Evolutionary conservation across 2,888 invertebrate species (phyloP).

Genomic region (Calliphora vomitoria): DNA sequence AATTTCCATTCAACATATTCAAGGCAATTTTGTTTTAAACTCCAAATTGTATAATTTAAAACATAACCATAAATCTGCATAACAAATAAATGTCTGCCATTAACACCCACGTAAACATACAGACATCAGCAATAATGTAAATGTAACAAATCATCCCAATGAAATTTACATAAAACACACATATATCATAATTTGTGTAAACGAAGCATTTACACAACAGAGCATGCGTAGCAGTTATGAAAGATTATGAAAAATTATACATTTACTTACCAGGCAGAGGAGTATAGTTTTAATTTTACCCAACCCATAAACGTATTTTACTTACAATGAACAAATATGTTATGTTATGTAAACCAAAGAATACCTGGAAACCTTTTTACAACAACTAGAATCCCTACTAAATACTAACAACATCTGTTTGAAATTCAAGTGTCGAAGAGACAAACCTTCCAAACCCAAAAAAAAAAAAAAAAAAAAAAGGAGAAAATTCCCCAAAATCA

Average conservation of each 20-base stretch:
- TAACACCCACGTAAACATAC: conserved; percentile 43
- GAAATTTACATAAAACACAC: conserved; percentile 44
- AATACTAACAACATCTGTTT: conserved; percentile 46
- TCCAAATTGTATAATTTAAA: background rate
- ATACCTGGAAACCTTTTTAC: conserved; percentile 18
- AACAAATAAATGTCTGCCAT: conserved; percentile 45
- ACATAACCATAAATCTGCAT: conserved; percentile 28
- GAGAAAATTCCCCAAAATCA: background rate
- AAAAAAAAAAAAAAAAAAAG: background rate
- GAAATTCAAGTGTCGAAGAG: conserved; percentile 40
- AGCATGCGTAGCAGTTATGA: conserved; percentile 29
- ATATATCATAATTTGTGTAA: conserved; percentile 54
- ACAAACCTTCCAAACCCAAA: conserved; percentile 7
- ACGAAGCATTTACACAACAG: conserved; percentile 5
- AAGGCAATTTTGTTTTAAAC: background rate
- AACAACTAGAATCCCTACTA: conserved; percentile 9
- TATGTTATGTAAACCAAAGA: background rate
- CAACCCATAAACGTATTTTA: conserved; percentile 33
- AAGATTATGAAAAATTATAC: background rate
- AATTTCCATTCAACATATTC: background rate
- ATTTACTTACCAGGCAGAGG: background rate
- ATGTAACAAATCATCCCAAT: conserved; percentile 38
- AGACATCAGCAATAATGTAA: background rate
- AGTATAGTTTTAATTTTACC: conserved; percentile 27
- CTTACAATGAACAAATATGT: background rate